These are phyloP conservation scores for human (Homo sapiens) DNA, from an alignment of 2,113 vertebrate genomes.

Conservation along the genomic window GRCh38 chr7:29019001-29019500, in stretches of 20 bases:
- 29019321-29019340: accelerated
- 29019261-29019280: not conserved
- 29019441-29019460: accelerated
- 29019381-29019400: no score
- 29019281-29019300: not conserved
- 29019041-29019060: no score
- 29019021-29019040: not conserved
- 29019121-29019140: not conserved
- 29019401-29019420: no score
- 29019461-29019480: not conserved
- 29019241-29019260: not conserved
- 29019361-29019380: no score
- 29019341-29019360: not conserved
- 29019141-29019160: not conserved
- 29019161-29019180: not conserved
- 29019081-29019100: not conserved
- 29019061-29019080: accelerated
- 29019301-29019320: not conserved
- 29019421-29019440: not conserved
- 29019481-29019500: not conserved
- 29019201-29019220: not conserved
- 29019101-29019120: not conserved
- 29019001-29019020: not conserved
- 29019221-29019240: not conserved
- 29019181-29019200: not conserved